Evolutionary conservation across 2,888 invertebrate genomes (phyloP).

Genomic region (Eupithecia centaureata): DNA sequence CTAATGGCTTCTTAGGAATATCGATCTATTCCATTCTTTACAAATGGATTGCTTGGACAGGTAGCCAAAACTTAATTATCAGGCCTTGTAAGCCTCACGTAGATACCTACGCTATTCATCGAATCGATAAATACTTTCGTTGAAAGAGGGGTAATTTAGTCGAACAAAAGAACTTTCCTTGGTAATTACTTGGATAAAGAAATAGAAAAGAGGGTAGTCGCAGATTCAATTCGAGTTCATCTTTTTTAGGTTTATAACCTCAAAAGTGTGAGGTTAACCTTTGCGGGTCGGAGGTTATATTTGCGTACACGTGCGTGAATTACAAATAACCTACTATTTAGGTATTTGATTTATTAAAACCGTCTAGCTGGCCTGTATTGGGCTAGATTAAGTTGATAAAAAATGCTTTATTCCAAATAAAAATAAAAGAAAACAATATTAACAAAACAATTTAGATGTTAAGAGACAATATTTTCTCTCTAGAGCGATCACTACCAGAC

Average conservation of each 20-base stretch:
- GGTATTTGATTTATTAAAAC: not conserved
- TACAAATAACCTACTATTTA: not conserved
- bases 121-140: constrained; percentile 33
- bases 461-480: too few relatives aligned
- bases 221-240: not conserved
- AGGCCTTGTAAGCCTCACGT: constrained; percentile 30
- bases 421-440: too few relatives aligned
- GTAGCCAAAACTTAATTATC: constrained; percentile 41
- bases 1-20: constrained; percentile 24
- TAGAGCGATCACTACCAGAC: too few relatives aligned
- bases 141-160: constrained; percentile 31
- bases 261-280: not conserved
- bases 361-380: too few relatives aligned
- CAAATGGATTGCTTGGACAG: constrained; percentile 28
- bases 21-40: constrained; percentile 26
- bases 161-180: constrained; percentile 33
- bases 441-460: too few relatives aligned
- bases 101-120: constrained; percentile 25
- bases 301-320: not conserved
- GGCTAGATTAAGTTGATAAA: too few relatives aligned
- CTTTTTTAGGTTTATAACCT: not conserved
- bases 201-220: constrained; percentile 7
- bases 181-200: constrained; percentile 31
- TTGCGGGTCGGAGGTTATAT: not conserved
- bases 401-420: too few relatives aligned